phyloP scores from a whole-genome alignment of 1,140 invertebrate species.

The Hypsibius dujardini region DNA sequence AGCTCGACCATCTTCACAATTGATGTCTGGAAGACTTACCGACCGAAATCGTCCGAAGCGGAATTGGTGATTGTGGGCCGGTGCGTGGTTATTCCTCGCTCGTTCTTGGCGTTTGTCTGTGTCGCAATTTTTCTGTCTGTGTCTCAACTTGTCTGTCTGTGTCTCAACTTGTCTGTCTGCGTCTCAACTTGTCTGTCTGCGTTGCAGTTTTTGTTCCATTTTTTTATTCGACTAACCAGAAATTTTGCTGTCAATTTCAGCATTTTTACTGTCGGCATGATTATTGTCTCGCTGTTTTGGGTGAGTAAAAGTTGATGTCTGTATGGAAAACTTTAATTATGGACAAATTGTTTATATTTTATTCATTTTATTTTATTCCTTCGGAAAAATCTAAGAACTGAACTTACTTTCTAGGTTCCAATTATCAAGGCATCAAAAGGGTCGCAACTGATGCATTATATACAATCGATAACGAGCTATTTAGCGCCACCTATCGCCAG shows the following conservation, averaged over 20 bases:
- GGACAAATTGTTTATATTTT: neutral
- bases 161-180: no score
- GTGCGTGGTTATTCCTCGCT: constrained; percentile 25
- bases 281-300: neutral
- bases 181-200: no score
- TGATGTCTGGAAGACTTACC: constrained; percentile 34
- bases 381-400: neutral
- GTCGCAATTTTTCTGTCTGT: no score
- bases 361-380: no score
- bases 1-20: constrained; percentile 40
- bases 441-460: constrained; percentile 39
- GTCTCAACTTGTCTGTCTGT: no score
- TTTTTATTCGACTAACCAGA: no score
- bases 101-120: no score
- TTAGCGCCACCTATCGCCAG: constrained; percentile 39
- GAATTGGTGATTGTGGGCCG: constrained; percentile 38
- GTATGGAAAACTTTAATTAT: neutral
- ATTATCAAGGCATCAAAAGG: constrained; percentile 37
- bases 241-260: constrained; percentile 4
- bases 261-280: constrained; percentile 6
- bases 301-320: neutral
- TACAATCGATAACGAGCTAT: constrained; percentile 37
- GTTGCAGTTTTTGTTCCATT: no score
- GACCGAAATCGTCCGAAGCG: constrained; percentile 29
- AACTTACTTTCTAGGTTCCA: constrained; percentile 30